Evolutionary conservation across 2,797 vertebrate genomes (phyloP).

Genomic region (Sebastes paucispinis): DNA sequence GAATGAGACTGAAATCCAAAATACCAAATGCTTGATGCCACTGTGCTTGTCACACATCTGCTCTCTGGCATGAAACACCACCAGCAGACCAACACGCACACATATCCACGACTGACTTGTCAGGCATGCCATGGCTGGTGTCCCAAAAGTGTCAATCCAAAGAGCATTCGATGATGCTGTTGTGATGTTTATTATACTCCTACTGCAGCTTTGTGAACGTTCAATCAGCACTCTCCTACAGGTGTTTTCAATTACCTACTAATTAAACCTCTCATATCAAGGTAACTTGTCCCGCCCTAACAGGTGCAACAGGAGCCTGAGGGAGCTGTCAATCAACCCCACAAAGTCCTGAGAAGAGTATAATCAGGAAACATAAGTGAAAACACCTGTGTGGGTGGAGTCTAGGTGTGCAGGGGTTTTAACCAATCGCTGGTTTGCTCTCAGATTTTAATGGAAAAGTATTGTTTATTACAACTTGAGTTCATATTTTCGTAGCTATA

Average conservation of each 20-base stretch:
- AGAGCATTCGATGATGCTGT: not conserved
- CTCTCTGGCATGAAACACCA: not conserved
- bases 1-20: not conserved
- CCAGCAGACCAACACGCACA: not conserved
- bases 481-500: not conserved
- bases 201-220: not conserved
- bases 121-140: slow-evolving; percentile 18
- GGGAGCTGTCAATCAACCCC: not conserved
- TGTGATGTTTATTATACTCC: not conserved
- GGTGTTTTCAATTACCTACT: not conserved
- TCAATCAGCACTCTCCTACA: not conserved
- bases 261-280: not conserved
- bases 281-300: not conserved
- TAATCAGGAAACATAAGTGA: not conserved
- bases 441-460: not conserved
- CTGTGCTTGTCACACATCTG: slow-evolving; percentile 22
- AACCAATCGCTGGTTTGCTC: not conserved
- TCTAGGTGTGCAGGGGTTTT: not conserved
- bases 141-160: not conserved
- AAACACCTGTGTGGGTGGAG: not conserved
- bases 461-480: not conserved
- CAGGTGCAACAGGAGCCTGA: not conserved
- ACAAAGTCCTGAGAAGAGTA: not conserved
- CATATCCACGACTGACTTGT: slow-evolving; percentile 9
- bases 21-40: not conserved